A percentile compares a stretch with the other conserved stretches of the same genome.
These are phyloP conservation scores for Meandrina meandrites DNA, from an alignment of 92 coral and sea anemone genomes.

Conservation along the genomic window DNA sequence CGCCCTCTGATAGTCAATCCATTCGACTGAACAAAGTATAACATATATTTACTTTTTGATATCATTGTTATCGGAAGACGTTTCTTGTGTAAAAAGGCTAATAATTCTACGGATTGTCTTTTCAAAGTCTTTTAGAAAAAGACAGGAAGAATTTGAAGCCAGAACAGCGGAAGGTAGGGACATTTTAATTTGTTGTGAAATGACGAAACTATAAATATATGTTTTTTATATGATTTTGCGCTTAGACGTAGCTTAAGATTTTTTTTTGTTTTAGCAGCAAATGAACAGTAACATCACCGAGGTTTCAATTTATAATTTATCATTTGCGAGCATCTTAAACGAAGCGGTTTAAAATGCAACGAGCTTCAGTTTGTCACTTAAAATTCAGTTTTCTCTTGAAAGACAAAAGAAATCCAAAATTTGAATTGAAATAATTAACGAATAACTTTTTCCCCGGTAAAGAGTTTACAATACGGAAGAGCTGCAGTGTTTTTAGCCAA, in stretches of 20 bases:
- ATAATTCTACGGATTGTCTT: background rate
- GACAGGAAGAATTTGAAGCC: background rate
- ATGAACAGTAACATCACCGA: background rate
- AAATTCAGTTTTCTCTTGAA: background rate
- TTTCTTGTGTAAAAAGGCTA: background rate
- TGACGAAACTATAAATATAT: background rate
- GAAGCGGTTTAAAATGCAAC: background rate
- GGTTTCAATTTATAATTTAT: background rate
- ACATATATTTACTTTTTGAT: slow-evolving; percentile 9
- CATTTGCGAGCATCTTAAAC: background rate
- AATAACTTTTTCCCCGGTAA: background rate
- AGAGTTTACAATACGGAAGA: background rate
- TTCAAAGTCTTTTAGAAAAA: background rate
- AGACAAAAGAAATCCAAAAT: background rate
- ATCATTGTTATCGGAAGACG: background rate
- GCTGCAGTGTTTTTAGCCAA: background rate
- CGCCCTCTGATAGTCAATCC: background rate
- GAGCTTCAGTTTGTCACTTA: background rate
- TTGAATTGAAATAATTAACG: background rate
- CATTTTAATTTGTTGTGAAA: background rate
- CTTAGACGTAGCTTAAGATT: background rate
- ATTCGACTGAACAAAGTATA: background rate
- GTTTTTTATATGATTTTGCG: background rate
- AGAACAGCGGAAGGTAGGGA: background rate
- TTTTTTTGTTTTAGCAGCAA: background rate